Evolutionary conservation across 2,113 vertebrate species (phyloP), one percentile per base, ranked within the genome.

Genomic region (Leucosticte australis): DNA sequence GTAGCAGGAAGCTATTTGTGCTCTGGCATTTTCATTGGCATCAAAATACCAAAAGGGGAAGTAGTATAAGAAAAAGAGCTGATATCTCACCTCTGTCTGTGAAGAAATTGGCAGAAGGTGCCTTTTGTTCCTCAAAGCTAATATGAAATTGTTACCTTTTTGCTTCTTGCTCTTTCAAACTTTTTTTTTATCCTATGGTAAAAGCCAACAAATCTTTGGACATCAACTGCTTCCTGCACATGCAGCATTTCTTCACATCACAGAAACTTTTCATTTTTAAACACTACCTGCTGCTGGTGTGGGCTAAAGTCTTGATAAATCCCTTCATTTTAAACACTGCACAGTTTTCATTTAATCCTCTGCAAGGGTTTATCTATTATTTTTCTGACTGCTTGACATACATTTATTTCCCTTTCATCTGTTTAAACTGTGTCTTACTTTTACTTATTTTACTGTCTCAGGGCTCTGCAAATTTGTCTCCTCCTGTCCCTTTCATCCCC

Each of bases 331-430:
- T 91, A 96, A 97, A 96, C 68, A 57, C 50, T 81, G 71, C 67
- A 86, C 30, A 77, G 44, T 85, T 91, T 93, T 92, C 31, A 85
- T 90, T 96, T 95, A 96, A 95, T 96, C 93, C 73, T 94, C 93
- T 94, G 84, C 55, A 56, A 89, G 75, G 47, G 20, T 65, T 93
- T 86, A 84, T 90, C 89, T 82, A 82, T 88, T 97, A 87, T 94
- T 97, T 75, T 95, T 50, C 87, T 42, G 57, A 27, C 65, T 86
- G 39, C 75, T 97, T 96, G 97, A 93, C 81, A 92, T 96, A 92
- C 30, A 96, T 90, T 96, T 90, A 76, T 85, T 95, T 94, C 52
- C 31, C 75, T 97, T 96, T 95, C 95, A 96, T 97, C 91, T 94
- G 87, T 94, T 80, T n/a, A 92, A 96, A 71, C 55, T 81, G 20